A percentile compares a stretch with the other conserved stretches of the same genome.
Evolutionary conservation across 2,797 vertebrate genomes (phyloP).

Genomic region (Macrochelys suwanniensis): DNA sequence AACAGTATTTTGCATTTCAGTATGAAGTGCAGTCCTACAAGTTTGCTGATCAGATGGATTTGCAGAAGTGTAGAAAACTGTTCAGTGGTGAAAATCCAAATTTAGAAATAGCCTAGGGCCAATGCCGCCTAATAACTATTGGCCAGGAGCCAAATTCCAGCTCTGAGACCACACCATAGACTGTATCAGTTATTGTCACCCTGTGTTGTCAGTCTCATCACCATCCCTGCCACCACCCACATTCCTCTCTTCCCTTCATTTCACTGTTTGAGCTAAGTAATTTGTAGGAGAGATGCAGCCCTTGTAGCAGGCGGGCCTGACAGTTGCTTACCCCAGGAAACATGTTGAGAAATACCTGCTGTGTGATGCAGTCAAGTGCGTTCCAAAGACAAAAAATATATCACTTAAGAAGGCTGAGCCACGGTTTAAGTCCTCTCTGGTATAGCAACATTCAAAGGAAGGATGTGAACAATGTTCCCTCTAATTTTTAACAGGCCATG

Average conservation of each 20-base stretch:
- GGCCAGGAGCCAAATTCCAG: not conserved
- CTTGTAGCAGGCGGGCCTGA: not conserved
- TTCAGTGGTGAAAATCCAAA: not conserved
- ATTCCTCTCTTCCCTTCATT: no score
- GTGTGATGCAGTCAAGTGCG: not conserved
- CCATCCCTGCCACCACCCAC: not conserved
- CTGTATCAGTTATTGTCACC: not conserved
- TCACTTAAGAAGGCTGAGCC: not conserved
- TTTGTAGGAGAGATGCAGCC: not conserved
- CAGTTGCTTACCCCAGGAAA: conserved; percentile 9
- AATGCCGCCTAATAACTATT: not conserved
- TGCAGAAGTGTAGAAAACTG: not conserved
- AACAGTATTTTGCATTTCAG: not conserved
- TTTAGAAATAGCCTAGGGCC: not conserved
- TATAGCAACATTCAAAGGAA: not conserved
- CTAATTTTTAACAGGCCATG: no score
- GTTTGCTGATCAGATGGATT: not conserved
- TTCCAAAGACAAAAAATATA: not conserved
- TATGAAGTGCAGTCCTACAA: not conserved
- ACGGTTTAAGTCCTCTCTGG: not conserved
- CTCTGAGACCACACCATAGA: not conserved
- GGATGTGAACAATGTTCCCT: not conserved
- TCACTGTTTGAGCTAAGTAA: not conserved
- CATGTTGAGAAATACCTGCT: not conserved
- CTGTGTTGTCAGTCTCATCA: not conserved